Base-by-base conservation (phyloP, 2,888 invertebrate species). In the Catocala fraxini region DNA sequence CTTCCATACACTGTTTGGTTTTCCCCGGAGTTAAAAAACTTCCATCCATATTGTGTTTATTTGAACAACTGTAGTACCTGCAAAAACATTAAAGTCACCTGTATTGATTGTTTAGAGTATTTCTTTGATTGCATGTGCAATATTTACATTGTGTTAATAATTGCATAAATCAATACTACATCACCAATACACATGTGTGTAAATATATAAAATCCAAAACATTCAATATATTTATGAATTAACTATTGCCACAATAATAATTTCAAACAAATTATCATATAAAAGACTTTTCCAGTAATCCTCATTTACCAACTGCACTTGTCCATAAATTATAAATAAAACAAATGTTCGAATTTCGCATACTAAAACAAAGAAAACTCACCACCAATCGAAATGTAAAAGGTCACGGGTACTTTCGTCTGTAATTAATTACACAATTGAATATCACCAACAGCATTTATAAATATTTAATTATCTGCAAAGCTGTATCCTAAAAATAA, bases 391-490 rank as follows among this genome's bases (percentile, higher is more conserved):
- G 73, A 78, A 75, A 70, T 74, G 77, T 70, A 78, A 84, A 81
- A 84, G 78, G 81, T 83, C 79, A 82, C 81, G 73, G 76, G 67
- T 75, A 80, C 75, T 78, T 79, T 77, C 75, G 68, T 81, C 79
- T 79, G 75, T 77, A 79, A 75, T 82, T 84, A 82, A 75, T 82
- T 73, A 79, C 74, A 76, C 80, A 81, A 79, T 84, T 79, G 74
- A 71, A 79, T 85, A 83, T 84, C 84, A 82, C 85, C 83, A 86
- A 88, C 84, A 83, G 83, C 87, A 89, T 90, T 83, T 91, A 93
- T 92, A 90, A 91, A 92, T 93, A 91, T 88, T 92, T 93, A 93
- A 92, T 88, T 90, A 92, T 89, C 93, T 91, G 93, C 94, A 92
- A 91, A 91, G 90, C 91, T 89, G 87, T 89, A 88, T 88, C 87